These are phyloP conservation scores for Sinhomidia bicolor DNA, from an alignment of 2,888 invertebrate species.

Conservation along the genomic window DNA sequence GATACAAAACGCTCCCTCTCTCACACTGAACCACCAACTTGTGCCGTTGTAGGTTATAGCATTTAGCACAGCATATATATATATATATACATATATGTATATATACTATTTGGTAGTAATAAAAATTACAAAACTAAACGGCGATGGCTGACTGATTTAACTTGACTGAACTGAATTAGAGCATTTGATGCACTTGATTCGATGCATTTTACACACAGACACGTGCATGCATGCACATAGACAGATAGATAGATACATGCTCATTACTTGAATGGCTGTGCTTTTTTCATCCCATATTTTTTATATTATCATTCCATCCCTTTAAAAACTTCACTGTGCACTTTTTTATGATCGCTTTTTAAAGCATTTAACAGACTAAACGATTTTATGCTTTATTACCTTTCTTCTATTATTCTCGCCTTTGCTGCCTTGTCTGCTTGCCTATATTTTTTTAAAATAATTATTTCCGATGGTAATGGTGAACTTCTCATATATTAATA, in stretches of 20 bases:
- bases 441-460: background rate
- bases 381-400: conserved; percentile 72
- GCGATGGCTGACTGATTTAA: conserved; percentile 32
- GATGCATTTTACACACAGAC: conserved; percentile 58
- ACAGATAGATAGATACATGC: background rate
- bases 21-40: background rate
- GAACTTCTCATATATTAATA: conserved; percentile 11
- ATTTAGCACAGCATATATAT: background rate
- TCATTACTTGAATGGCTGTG: conserved; percentile 9
- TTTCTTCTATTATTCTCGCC: conserved; percentile 29
- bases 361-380: conserved; percentile 64
- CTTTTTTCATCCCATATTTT: conserved; percentile 22
- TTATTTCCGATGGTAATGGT: background rate
- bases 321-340: background rate
- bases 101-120: background rate
- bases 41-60: background rate
- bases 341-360: conserved; percentile 59
- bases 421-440: background rate
- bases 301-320: background rate
- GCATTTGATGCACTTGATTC: conserved; percentile 72
- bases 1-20: background rate
- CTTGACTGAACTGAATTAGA: conserved; percentile 61
- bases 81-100: background rate
- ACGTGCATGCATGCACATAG: conserved; percentile 6
- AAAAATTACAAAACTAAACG: background rate